These are phyloP conservation scores for Lasioglossum figueresi DNA, from an alignment of 2,888 invertebrate genomes.

Conservation along the genomic window DNA sequence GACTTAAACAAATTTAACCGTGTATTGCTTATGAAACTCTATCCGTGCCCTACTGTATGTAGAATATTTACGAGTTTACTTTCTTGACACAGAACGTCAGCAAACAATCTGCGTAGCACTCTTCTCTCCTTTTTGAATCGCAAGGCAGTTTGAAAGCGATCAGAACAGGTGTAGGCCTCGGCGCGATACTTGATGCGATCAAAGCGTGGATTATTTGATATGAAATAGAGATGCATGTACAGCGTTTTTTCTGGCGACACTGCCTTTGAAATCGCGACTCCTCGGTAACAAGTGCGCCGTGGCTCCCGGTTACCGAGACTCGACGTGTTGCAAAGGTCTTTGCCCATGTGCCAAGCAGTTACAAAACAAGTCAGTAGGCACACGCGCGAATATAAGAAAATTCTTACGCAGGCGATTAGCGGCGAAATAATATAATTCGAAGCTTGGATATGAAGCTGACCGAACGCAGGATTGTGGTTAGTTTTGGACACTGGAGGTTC, in stretches of 20 bases:
- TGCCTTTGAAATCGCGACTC: slow-evolving; percentile 49
- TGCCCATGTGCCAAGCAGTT: slow-evolving; percentile 70
- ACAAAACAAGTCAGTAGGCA: slow-evolving; percentile 68
- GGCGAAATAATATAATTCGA: slow-evolving; percentile 68
- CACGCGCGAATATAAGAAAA: slow-evolving; percentile 60
- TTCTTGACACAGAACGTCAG: slow-evolving; percentile 18
- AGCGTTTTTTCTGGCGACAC: slow-evolving; percentile 37
- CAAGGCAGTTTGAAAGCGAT: slow-evolving; percentile 60
- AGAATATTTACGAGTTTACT: neutral
- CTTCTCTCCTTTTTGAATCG: slow-evolving; percentile 63
- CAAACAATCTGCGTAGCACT: slow-evolving; percentile 65
- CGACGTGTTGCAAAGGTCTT: slow-evolving; percentile 62
- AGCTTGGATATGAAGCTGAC: slow-evolving; percentile 66
- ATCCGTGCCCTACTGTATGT: neutral
- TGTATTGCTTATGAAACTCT: neutral
- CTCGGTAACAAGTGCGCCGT: slow-evolving; percentile 31
- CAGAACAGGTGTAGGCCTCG: slow-evolving; percentile 56
- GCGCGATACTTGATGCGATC: slow-evolving; percentile 59
- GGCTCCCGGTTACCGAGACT: slow-evolving; percentile 39
- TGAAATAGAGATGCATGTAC: slow-evolving; percentile 44
- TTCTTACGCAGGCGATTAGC: slow-evolving; percentile 70
- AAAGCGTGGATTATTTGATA: slow-evolving; percentile 55
- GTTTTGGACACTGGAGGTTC: slow-evolving; percentile 8
- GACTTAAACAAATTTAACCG: neutral
- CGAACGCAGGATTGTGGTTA: slow-evolving; percentile 54